Base-by-base conservation (phyloP, 2,113 vertebrate genomes). In the Arothron firmamentum region DNA sequence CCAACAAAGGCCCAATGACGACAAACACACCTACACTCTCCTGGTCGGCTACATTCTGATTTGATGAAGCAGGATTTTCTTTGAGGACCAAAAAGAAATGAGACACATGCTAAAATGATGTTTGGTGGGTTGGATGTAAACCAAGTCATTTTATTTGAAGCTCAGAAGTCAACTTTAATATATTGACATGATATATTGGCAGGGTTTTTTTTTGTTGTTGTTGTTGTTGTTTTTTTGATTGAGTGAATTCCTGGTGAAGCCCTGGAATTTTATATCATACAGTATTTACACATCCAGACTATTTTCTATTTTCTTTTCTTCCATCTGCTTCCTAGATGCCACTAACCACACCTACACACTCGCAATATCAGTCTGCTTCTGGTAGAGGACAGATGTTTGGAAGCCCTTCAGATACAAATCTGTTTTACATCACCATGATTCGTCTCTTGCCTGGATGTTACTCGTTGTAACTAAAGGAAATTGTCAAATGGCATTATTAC, bases 391-490 rank as follows among this genome's bases (percentile, higher is more conserved):
- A 58, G 69, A 50, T 63, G 59, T 77, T 82, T 65, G 73, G 19
- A 79, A 73, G 64, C 79, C 70, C 48, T 52, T 62, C 54, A 60
- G 69, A 79, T 62, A 65, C 62, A 70, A 73, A 71, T 69, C 59
- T 75, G 75, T 62, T 84, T 84, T 84, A 70, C 75, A 79, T 83
- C 74, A 67, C 56, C 63, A 63, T 74, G 76, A 75, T 77, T 9
- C 68, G 48, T 50, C 73, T 54, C 18, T 51, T 4, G 67, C 60
- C 79, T 68, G 49, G 59, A 73, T 74, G 65, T 19, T 38, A 51
- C 61, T 62, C 48, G 13, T 11, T 69, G 70, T 83, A 78, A 85
- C 75, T 77, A 72, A 73, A 76, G 60, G 59, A 72, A 61, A 72
- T 52, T 67, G 75, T 75, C 64, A 55, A 54, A 59, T 74, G 74